phyloP scores from a whole-genome alignment of 2,888 invertebrate genomes.

The Cotesia congregata region DNA sequence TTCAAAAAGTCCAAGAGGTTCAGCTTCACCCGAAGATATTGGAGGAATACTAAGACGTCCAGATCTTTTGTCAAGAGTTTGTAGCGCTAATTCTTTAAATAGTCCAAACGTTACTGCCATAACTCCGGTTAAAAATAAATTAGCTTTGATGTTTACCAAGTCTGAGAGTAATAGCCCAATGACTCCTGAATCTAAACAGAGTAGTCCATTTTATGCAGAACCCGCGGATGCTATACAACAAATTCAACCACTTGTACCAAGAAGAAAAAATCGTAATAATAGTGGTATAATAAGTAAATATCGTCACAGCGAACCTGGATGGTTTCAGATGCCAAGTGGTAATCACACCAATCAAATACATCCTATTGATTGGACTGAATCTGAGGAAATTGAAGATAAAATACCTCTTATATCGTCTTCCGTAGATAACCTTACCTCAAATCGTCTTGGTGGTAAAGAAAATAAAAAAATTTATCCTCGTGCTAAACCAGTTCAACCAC shows the following conservation, averaged over 20 bases:
- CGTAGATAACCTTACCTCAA: slow-evolving; percentile 76
- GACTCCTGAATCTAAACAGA: slow-evolving; percentile 75
- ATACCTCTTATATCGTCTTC: slow-evolving; percentile 75
- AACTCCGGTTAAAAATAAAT: slow-evolving; percentile 65
- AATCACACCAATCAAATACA: slow-evolving; percentile 60
- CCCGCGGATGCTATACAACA: slow-evolving; percentile 87
- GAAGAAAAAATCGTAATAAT: slow-evolving; percentile 57
- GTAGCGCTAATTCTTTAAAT: slow-evolving; percentile 72
- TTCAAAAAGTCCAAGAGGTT: slow-evolving; percentile 54
- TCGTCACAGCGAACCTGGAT: slow-evolving; percentile 67
- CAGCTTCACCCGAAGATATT: slow-evolving; percentile 59
- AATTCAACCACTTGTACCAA: slow-evolving; percentile 57
- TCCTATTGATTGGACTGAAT: slow-evolving; percentile 67
- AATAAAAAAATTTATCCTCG: slow-evolving; percentile 72
- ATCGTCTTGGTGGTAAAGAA: slow-evolving; percentile 67
- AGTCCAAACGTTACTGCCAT: slow-evolving; percentile 71
- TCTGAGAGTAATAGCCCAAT: slow-evolving; percentile 65
- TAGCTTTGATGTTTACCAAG: slow-evolving; percentile 61
- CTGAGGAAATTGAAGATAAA: slow-evolving; percentile 65
- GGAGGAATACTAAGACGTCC: slow-evolving; percentile 62
- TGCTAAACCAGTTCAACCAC: slow-evolving; percentile 81
- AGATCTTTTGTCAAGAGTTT: slow-evolving; percentile 67
- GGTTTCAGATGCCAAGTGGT: slow-evolving; percentile 60
- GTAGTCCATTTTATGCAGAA: slow-evolving; percentile 91
- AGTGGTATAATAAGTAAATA: slow-evolving; percentile 63